Base-by-base conservation (phyloP, 2,888 invertebrate species). In the Tetragnatha montana region DNA sequence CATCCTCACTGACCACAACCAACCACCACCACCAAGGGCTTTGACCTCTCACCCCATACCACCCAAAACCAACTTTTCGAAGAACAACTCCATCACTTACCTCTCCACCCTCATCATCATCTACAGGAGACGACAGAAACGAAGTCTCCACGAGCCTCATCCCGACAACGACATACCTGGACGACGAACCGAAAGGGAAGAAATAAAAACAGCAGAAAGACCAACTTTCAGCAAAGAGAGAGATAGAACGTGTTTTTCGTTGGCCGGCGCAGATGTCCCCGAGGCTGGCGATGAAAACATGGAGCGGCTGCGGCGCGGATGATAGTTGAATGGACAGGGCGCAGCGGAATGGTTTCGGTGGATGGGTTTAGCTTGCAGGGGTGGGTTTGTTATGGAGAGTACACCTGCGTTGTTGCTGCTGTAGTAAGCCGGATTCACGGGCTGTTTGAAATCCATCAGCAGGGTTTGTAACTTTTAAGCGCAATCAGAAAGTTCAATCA, bases 101-200 rank as follows among this genome's bases (percentile, higher is more conserved):
- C 74, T 82, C 4, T 12, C 60, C 60, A 8, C 14, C 60, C 60
- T 10, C 22, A 4, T n/a, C 69, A 47, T 69, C 14, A 17, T 69
- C 14, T 17, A 51, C 60, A n/a, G 89, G 80, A 10, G 85, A 51
- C 51, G 89, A 89, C 76, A 89, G 21, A 68, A 89, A 89, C 51
- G 89, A 89, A 74, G 89, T 89, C 74, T 71, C 89, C 76, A 89
- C 70, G 76, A 71, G 81, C 81, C 81, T 89, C 89, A 89, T 89
- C 50, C 60, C n/a, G n/a, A n/a, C n/a, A 49, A 35, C 83, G 35
- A 21, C 22, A 50, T 79, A 84, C 75, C 81, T 89, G 75, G 75
- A 60, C 78, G 14, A 50, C 60, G 86, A 51, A 70, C 22, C 70
- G 75, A 70, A 47, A 74, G 68, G 68, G 71, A 78, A 51, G 8